These are phyloP conservation scores for Fulmarus glacialis DNA, from an alignment of 2,113 vertebrate genomes.

Conservation along the genomic window DNA sequence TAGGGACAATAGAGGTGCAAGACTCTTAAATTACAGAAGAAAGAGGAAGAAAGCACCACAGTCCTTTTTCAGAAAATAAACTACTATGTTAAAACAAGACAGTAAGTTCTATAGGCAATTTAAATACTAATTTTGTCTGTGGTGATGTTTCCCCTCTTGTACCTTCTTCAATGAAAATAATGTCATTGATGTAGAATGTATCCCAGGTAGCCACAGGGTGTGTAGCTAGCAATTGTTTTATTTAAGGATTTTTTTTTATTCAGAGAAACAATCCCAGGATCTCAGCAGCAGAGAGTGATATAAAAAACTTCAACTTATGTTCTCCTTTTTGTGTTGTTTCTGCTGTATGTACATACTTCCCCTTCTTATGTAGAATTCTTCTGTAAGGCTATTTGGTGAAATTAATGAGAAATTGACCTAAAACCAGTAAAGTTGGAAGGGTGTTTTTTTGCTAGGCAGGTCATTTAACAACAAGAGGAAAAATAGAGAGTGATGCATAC, in stretches of 20 bases:
- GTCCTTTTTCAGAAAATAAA: neutral
- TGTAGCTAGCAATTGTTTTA: neutral
- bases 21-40: neutral
- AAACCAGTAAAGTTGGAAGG: neutral
- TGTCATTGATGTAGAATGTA: neutral
- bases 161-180: neutral
- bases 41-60: neutral
- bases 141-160: neutral
- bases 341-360: neutral
- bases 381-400: neutral
- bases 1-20: neutral
- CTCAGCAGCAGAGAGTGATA: neutral
- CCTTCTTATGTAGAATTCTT: neutral
- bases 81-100: neutral
- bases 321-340: neutral
- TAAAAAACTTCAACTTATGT: neutral
- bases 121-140: neutral
- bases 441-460: neutral
- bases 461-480: neutral
- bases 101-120: neutral
- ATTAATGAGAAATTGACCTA: neutral
- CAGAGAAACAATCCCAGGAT: neutral
- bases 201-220: neutral
- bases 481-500: neutral
- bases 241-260: neutral